These are phyloP conservation scores for Urocynchramus pylzowi DNA, from an alignment of 2,113 vertebrate genomes.

Conservation along the genomic window DNA sequence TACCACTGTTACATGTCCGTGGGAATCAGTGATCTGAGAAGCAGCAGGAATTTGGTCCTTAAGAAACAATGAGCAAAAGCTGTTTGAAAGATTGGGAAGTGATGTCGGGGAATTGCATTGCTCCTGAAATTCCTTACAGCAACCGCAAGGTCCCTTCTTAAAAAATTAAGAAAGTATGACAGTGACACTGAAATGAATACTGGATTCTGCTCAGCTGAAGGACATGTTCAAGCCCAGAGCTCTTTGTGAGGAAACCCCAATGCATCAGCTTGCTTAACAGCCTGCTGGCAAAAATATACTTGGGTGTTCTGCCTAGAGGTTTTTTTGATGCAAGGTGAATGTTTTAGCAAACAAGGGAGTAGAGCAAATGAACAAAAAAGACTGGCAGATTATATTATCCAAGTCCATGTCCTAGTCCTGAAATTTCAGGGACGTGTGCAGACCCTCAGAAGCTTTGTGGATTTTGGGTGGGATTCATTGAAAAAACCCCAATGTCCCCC, in stretches of 20 bases:
- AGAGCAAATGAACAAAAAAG: background rate
- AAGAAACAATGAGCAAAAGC: background rate
- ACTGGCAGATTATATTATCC: background rate
- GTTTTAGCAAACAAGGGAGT: background rate
- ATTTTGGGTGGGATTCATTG: background rate
- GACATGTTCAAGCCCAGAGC: background rate
- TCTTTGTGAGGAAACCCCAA: background rate
- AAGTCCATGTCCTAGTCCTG: background rate
- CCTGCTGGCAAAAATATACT: background rate
- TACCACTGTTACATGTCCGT: background rate
- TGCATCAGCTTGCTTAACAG: background rate
- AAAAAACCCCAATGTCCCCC: fast-evolving
- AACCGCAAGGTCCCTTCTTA: background rate
- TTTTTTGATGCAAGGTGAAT: background rate
- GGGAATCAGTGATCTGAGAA: background rate
- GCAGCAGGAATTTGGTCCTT: background rate
- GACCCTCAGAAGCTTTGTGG: background rate
- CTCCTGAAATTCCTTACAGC: background rate
- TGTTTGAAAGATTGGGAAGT: background rate
- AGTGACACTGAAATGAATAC: background rate
- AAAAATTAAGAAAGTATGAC: background rate
- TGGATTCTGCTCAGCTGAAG: background rate
- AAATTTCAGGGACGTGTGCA: background rate
- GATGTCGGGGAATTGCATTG: background rate
- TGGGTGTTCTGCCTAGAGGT: background rate